phyloP scores from a whole-genome alignment of 2,113 vertebrate genomes.

The Muntiacus muntjak region DNA sequence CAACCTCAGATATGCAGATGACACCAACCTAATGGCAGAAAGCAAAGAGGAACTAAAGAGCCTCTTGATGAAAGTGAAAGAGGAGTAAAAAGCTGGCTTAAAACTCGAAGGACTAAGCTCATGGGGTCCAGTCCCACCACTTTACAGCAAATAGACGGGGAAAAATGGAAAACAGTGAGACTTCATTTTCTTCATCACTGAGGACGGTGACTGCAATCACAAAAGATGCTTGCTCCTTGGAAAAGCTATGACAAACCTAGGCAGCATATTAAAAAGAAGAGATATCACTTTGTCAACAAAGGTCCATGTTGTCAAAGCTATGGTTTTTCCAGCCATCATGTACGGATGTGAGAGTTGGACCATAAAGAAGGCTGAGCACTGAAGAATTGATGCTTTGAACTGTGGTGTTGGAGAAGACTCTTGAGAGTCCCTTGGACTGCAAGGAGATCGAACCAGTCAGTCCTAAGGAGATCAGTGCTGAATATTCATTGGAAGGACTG shows the following conservation, averaged over 20 bases:
- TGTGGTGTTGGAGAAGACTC: background rate
- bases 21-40: background rate
- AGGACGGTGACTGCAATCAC: background rate
- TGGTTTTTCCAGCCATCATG: background rate
- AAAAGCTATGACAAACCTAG: background rate
- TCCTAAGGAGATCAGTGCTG: background rate
- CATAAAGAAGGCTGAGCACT: background rate
- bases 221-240: background rate
- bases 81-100: background rate
- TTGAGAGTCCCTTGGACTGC: background rate
- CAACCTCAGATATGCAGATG: background rate
- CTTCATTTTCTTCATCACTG: background rate
- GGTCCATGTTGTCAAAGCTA: background rate
- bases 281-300: background rate
- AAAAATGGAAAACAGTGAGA: background rate
- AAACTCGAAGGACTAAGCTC: background rate
- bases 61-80: background rate
- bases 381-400: background rate
- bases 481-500: background rate
- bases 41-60: background rate
- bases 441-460: background rate
- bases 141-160: background rate
- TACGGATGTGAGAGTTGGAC: background rate
- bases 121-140: background rate
- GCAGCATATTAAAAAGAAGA: background rate